Evolutionary conservation across 2,113 vertebrate species (phyloP).

Genomic region (Glaucidium brasilianum): DNA sequence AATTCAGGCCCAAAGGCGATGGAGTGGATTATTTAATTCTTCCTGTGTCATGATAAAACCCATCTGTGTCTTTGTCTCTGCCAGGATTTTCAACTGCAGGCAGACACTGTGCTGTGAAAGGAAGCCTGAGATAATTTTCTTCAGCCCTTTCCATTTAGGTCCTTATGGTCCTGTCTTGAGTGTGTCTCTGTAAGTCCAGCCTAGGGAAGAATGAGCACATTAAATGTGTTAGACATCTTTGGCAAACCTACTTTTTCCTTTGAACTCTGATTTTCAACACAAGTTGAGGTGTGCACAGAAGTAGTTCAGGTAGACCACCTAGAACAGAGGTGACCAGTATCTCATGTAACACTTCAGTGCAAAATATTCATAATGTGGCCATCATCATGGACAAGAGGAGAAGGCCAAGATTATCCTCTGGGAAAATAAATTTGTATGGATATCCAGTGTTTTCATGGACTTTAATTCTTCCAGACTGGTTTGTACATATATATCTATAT

Average conservation of each 20-base stretch:
- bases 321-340: background rate
- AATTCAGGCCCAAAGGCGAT: background rate
- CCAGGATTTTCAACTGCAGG: background rate
- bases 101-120: background rate
- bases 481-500: background rate
- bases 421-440: background rate
- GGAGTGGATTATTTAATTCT: background rate
- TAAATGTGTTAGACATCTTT: background rate
- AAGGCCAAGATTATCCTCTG: background rate
- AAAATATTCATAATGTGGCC: fast-evolving
- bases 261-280: background rate
- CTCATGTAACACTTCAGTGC: background rate
- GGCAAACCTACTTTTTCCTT: background rate
- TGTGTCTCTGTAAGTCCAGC: background rate
- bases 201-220: background rate
- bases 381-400: background rate
- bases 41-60: background rate
- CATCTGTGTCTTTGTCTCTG: background rate
- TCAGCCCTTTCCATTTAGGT: background rate
- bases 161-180: background rate
- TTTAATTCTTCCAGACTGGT: background rate
- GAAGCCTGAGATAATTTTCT: background rate
- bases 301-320: background rate
- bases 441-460: background rate
- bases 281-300: background rate